Percentiles rank a stretch among this genome's conserved stretches.
Evolutionary conservation across 2,797 vertebrate species (phyloP).

Genomic region (Microchirus variegatus): DNA sequence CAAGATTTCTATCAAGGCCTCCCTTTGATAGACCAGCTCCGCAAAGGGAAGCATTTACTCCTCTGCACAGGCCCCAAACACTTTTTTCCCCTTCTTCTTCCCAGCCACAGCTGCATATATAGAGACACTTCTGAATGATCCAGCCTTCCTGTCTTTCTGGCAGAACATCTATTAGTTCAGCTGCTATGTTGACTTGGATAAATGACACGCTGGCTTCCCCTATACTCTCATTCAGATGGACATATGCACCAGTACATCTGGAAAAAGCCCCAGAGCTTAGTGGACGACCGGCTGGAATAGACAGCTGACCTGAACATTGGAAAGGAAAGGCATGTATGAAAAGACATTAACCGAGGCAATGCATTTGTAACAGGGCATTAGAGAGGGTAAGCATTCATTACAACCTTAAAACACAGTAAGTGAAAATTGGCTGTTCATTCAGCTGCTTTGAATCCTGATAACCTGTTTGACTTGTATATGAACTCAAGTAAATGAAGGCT

Average conservation of each 20-base stretch:
- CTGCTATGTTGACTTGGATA: slow-evolving; percentile 47
- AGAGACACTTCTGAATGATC: slow-evolving; percentile 38
- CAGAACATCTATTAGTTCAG: slow-evolving; percentile 70
- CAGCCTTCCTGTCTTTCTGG: slow-evolving; percentile 60
- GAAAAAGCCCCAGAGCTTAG: slow-evolving; percentile 5
- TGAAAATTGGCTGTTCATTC: too few species aligned
- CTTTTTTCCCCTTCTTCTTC: slow-evolving; percentile 35
- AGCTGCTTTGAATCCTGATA: not conserved
- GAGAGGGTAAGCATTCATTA: not conserved
- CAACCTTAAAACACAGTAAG: not conserved
- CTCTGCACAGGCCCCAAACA: slow-evolving; percentile 38
- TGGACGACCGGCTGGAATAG: not conserved
- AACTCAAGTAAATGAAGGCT: slow-evolving; percentile 4
- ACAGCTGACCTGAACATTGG: slow-evolving; percentile 18
- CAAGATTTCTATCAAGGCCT: slow-evolving; percentile 43
- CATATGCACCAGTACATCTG: slow-evolving; percentile 25
- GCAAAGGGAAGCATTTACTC: slow-evolving; percentile 58
- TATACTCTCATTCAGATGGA: slow-evolving; percentile 21
- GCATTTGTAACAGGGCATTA: not conserved
- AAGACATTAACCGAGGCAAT: not conserved
- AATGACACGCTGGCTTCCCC: slow-evolving; percentile 44
- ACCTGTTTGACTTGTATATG: slow-evolving; percentile 9
- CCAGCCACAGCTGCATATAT: slow-evolving; percentile 45
- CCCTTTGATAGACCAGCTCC: slow-evolving; percentile 54
- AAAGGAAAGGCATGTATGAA: slow-evolving; percentile 8